phyloP scores from a whole-genome alignment of 2,113 vertebrate genomes.

The Atherinomorus stipes region DNA sequence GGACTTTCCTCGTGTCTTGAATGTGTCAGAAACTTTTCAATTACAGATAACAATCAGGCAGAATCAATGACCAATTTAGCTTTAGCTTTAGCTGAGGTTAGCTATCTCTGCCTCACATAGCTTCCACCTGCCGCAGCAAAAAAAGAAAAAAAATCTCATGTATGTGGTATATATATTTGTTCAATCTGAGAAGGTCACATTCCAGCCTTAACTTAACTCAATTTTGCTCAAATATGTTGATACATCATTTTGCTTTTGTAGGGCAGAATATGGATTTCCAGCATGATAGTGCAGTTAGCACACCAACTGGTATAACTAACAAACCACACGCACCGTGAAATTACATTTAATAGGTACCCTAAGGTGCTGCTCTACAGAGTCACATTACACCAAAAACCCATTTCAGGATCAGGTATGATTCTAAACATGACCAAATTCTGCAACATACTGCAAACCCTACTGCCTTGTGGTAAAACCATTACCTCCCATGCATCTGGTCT shows the following conservation, averaged over 20 bases:
- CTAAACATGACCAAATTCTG: slow-evolving; percentile 55
- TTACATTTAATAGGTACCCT: slow-evolving; percentile 59
- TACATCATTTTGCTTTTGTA: slow-evolving; percentile 4
- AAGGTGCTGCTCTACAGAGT: slow-evolving; percentile 46
- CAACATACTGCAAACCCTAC: slow-evolving; percentile 56
- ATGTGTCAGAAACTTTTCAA: background rate
- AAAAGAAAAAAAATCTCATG: slow-evolving; percentile 15
- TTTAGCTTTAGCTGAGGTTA: slow-evolving; percentile 14
- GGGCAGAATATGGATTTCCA: slow-evolving; percentile 10
- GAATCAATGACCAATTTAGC: background rate
- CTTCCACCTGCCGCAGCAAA: slow-evolving; percentile 6
- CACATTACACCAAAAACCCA: slow-evolving; percentile 33
- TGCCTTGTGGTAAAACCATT: slow-evolving; percentile 50
- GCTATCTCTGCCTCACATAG: slow-evolving; percentile 1
- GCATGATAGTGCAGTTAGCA: slow-evolving; percentile 20
- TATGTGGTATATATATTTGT: background rate
- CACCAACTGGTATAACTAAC: slow-evolving; percentile 35
- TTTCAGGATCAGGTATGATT: slow-evolving; percentile 44
- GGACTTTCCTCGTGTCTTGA: background rate
- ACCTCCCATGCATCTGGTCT: slow-evolving; percentile 24
- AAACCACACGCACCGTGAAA: slow-evolving; percentile 52
- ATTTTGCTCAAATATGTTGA: background rate
- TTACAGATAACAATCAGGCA: background rate
- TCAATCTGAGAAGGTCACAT: slow-evolving; percentile 16
- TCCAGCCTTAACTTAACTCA: slow-evolving; percentile 15